Conservation (phyloP, 2,113 vertebrate genomes). For the Pelmatolapia mariae region DNA sequence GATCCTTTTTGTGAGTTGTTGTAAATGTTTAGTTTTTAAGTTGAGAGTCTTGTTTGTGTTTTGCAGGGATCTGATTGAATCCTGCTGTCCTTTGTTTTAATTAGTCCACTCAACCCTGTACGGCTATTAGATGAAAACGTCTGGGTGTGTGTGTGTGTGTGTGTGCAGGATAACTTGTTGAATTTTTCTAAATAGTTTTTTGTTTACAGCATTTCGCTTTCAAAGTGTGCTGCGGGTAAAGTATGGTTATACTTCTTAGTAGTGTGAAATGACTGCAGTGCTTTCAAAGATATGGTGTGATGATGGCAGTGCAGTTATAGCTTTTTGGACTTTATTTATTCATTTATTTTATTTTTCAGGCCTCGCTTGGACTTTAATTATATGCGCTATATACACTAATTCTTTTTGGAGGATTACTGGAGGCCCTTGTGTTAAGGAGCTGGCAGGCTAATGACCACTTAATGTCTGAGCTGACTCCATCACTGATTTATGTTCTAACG, state of each 20-base stretch:
- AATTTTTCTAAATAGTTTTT: background rate
- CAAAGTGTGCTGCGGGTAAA: background rate
- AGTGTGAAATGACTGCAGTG: background rate
- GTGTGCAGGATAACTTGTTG: background rate
- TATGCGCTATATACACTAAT: fast-evolving
- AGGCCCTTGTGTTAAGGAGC: no score
- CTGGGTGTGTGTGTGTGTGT: fast-evolving
- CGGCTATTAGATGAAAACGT: fast-evolving
- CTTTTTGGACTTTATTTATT: background rate
- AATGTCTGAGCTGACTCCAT: background rate
- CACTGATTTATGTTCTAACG: background rate
- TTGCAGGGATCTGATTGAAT: background rate
- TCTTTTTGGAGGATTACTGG: fast-evolving
- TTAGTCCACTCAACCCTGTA: background rate
- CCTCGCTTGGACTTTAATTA: background rate
- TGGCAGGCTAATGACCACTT: background rate
- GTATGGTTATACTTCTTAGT: background rate
- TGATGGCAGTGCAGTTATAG: background rate
- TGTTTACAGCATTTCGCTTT: background rate
- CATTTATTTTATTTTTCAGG: background rate
- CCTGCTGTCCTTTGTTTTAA: background rate
- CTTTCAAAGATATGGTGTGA: background rate
- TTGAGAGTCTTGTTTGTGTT: background rate
- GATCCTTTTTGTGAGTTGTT: background rate
- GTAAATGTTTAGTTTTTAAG: background rate